Conservation (phyloP, 35 echinoderm and acorn worm species). For the Ophioderma brevispina region DNA sequence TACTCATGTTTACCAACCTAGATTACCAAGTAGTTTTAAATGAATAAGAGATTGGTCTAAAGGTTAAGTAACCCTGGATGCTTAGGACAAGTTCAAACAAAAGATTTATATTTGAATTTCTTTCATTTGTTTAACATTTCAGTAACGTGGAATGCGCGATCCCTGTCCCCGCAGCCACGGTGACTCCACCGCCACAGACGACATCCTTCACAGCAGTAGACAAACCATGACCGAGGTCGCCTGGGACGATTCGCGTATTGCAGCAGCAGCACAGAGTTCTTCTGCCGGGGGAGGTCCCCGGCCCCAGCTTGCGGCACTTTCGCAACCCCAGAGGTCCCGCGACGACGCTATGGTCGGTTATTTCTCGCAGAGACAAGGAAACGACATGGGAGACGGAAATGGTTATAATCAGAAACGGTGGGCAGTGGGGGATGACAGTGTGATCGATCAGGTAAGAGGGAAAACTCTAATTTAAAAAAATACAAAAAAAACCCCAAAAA, state of each 20-base stretch:
- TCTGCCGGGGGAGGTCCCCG: background rate
- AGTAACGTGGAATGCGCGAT: background rate
- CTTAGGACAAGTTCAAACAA: too few species aligned
- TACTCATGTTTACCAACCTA: too few species aligned
- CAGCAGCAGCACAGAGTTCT: background rate
- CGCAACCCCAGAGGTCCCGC: background rate
- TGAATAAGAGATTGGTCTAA: too few species aligned
- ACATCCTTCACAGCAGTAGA: background rate
- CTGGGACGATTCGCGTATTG: background rate
- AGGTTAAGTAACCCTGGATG: too few species aligned
- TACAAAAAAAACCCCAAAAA: too few species aligned
- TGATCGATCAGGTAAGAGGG: background rate
- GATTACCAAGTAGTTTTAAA: too few species aligned
- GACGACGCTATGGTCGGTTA: constrained; percentile 3
- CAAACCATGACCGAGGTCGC: background rate
- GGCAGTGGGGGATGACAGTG: constrained; percentile 1
- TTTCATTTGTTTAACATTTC: background rate
- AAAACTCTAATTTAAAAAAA: background rate
- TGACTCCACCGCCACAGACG: constrained; percentile 6
- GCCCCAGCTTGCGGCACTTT: background rate
- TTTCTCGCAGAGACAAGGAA: background rate
- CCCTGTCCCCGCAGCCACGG: constrained; percentile 3
- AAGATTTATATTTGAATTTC: too few species aligned
- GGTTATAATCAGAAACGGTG: background rate
- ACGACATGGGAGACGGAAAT: constrained; percentile 3